Conservation (phyloP, 2,113 vertebrate species). For the Bombycilla garrulus region DNA sequence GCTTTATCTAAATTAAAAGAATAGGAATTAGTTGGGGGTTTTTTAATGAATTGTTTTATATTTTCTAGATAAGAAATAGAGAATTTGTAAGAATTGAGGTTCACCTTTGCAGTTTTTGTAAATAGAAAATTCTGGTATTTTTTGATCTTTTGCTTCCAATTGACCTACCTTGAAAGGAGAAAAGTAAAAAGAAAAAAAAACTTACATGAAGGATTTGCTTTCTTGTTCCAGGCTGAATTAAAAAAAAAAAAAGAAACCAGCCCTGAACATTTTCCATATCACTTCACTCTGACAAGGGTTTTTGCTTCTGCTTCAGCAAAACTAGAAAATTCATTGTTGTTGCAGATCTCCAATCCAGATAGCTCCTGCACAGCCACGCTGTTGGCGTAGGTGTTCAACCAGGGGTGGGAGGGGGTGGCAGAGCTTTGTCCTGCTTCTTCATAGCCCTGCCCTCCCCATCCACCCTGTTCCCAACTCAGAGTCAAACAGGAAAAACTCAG, state of each 20-base stretch:
- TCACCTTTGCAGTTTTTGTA: not conserved
- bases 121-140: not conserved
- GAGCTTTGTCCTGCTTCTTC: not conserved
- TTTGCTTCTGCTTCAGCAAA: constrained; percentile 37
- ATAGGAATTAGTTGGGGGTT: not conserved
- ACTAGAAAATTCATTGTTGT: not conserved
- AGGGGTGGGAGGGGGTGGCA: not conserved
- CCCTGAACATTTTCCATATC: constrained; percentile 16
- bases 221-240: not conserved
- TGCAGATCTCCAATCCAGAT: constrained; percentile 30
- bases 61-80: not conserved
- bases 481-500: not conserved
- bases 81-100: not conserved
- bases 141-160: not conserved
- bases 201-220: not conserved
- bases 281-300: not conserved
- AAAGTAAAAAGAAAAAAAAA: not conserved
- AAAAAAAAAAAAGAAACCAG: not conserved
- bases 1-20: not conserved
- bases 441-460: not conserved
- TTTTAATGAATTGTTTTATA: not conserved
- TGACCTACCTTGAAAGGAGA: not conserved
- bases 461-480: not conserved
- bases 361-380: not conserved
- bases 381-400: not conserved